Base-by-base conservation (phyloP, 2,888 invertebrate species). In the Tuberolachnus salignus region DNA sequence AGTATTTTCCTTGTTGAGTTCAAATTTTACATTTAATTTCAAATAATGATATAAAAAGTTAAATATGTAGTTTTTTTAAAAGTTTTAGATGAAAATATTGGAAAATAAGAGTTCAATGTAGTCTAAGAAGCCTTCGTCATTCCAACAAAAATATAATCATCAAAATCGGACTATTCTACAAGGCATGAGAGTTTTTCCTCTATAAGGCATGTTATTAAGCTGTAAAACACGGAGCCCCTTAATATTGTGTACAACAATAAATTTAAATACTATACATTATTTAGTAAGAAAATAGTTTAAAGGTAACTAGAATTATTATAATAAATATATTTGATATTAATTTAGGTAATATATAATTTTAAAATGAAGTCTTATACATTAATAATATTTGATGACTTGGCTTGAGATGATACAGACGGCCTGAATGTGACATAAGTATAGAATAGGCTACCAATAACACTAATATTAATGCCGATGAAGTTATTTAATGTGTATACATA, bases 401-500 rank as follows among this genome's bases (percentile, higher is more conserved):
- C 9, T 66, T 73, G 69, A n/a, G 71, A n/a, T n/a, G 67, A 19
- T 51, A 16, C 9, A 16, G 82, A 53, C 21, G 83, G 88, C 82
- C 89, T 90, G 85, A 95, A 94, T 26, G 94, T 95, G 11, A 95
- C 92, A 87, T 93, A 94, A 0, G 94, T 94, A 84, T 95, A 95
- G 67, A 94, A 87, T 69, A 95, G 87, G 87, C 94, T 95, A 53
- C 94, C 94, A 69, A 93, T 84, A 1, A 95, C 93, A 88, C 97
- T 97, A 71, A 98, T 92, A 87, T 98, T 99, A 75, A 99, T 90
- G 21, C 99, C 99, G 81, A 95, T 88, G 87, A 98, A 99, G 86
- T 99, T 99, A 51, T 94, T 88, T 91, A 92, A 92, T 2, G 94
- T 92, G 86, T 97, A 99, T 81, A 97, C 90, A 86, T 99, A 99